Evolutionary conservation across 2,888 invertebrate species (phyloP).

Genomic region (Ennomos fuscantarius): DNA sequence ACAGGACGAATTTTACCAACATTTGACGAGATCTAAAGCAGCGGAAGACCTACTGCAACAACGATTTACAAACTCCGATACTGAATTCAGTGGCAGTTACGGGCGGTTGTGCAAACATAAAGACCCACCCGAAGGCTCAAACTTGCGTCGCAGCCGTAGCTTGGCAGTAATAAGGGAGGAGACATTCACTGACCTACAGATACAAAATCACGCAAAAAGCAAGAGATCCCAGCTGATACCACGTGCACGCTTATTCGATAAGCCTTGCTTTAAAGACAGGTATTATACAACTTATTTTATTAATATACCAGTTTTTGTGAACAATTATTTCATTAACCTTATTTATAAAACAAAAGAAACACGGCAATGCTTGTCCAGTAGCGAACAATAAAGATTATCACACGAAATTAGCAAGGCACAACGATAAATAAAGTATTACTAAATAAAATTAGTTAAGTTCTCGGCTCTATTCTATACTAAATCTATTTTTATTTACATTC

Average conservation of each 20-base stretch:
- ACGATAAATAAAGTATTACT: too few relatives aligned
- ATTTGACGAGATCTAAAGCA: constrained; percentile 76
- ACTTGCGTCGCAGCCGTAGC: constrained; percentile 88
- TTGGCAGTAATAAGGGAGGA: constrained; percentile 92
- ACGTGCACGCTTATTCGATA: constrained; percentile 91
- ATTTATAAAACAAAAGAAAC: too few relatives aligned
- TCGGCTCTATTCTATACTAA: neutral
- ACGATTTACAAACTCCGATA: constrained; percentile 76
- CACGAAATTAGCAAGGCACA: too few relatives aligned
- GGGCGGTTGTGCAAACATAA: constrained; percentile 79
- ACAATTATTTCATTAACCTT: too few relatives aligned
- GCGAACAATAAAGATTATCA: too few relatives aligned
- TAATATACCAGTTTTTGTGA: neutral
- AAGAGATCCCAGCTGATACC: constrained; percentile 92
- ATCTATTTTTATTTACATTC: constrained; percentile 42
- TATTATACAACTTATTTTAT: constrained; percentile 51
- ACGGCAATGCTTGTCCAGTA: too few relatives aligned
- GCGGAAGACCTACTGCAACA: constrained; percentile 77
- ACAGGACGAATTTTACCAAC: constrained; percentile 82
- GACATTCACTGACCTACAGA: constrained; percentile 89
- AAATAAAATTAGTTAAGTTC: too few relatives aligned
- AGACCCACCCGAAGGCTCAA: constrained; percentile 76
- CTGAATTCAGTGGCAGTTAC: constrained; percentile 79
- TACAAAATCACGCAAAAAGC: constrained; percentile 86
- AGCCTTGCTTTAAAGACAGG: constrained; percentile 90